Evolutionary conservation across 1,140 invertebrate genomes (phyloP).

Genomic region (Hesperophylax magnus): DNA sequence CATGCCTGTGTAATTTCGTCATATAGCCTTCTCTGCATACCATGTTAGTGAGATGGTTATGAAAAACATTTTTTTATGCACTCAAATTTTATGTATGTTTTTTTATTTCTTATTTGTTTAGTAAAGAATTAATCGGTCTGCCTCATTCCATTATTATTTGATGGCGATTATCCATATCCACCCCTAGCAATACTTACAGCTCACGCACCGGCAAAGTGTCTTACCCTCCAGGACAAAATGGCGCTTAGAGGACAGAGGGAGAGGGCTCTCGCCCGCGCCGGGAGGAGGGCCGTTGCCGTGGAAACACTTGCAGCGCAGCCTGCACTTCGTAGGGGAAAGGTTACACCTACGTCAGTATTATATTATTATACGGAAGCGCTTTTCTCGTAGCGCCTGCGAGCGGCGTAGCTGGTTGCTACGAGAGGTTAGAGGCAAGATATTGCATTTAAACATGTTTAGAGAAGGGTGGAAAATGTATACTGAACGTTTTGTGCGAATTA

Average conservation of each 20-base stretch:
- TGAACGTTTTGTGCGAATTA: background rate
- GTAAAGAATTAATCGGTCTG: background rate
- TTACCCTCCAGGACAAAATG: constrained; percentile 29
- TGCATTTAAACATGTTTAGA: background rate
- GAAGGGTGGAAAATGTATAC: background rate
- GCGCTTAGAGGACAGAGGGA: constrained; percentile 13
- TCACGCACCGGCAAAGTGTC: constrained; percentile 3
- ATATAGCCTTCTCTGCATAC: too few relatives aligned
- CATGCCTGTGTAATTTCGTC: too few relatives aligned
- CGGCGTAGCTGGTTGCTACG: too few relatives aligned
- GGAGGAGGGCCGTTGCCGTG: constrained; percentile 29
- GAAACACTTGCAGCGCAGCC: constrained; percentile 30
- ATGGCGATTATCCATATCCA: background rate
- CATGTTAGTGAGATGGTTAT: too few relatives aligned
- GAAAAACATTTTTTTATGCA: too few relatives aligned
- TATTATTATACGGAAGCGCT: background rate
- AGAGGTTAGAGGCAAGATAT: background rate
- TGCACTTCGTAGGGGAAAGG: constrained; percentile 25
- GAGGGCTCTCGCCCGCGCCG: background rate
- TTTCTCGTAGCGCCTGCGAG: too few relatives aligned
- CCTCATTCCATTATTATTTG: background rate
- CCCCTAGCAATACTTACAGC: background rate
- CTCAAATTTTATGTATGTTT: too few relatives aligned
- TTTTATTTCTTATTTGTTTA: too few relatives aligned
- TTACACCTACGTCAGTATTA: constrained; percentile 9